phyloP scores from a whole-genome alignment of 2,113 vertebrate species.

The Dromiciops gliroides region DNA sequence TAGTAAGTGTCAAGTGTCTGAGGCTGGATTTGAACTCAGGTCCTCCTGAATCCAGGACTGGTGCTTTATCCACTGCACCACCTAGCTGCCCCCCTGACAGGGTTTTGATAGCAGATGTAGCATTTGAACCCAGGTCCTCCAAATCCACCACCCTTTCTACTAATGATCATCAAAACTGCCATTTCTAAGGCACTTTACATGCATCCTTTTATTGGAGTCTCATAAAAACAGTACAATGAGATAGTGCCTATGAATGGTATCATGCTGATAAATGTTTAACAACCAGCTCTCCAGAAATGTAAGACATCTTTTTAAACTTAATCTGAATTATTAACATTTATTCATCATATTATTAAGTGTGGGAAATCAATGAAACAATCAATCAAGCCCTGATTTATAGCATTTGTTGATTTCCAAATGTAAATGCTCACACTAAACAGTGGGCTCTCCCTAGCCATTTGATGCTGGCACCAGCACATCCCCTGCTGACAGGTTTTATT shows the following conservation, averaged over 20 bases:
- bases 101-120: neutral
- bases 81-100: no score
- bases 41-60: no score
- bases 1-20: no score
- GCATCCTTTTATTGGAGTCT: neutral
- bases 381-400: neutral
- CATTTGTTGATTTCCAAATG: neutral
- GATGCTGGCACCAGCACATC: neutral
- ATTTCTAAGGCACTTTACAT: neutral
- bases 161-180: neutral
- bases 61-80: no score
- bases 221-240: neutral
- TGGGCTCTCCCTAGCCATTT: neutral
- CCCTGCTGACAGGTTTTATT: neutral
- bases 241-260: neutral
- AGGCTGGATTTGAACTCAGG: no score
- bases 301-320: neutral
- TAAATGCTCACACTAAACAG: neutral
- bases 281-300: neutral
- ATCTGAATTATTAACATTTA: neutral
- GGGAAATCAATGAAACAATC: neutral
- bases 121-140: neutral
- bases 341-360: neutral
- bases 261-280: neutral
- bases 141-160: neutral